Evolutionary conservation across 2,888 invertebrate species (phyloP).

Genomic region (Ennomos fuscantarius): DNA sequence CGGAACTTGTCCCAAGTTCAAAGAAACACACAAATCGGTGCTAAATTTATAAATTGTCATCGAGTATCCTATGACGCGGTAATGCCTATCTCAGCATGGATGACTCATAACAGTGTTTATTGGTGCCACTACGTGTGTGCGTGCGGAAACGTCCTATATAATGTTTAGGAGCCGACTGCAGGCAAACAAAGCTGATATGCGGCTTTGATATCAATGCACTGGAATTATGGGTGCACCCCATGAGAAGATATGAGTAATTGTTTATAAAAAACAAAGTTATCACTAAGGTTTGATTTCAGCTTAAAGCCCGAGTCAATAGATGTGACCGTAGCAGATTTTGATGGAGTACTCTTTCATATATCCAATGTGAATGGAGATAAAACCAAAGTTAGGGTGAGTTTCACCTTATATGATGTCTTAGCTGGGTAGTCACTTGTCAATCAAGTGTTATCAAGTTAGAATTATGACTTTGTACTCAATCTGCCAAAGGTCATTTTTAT

Average conservation of each 20-base stretch:
- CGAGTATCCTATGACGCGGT: constrained; percentile 65
- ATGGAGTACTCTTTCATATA: constrained; percentile 99
- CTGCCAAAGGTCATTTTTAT: not conserved
- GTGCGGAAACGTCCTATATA: constrained; percentile 75
- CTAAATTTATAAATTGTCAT: constrained; percentile 53
- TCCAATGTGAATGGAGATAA: constrained; percentile 98
- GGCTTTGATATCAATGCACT: constrained; percentile 44
- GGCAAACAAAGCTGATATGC: constrained; percentile 63
- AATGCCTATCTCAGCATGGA: constrained; percentile 73
- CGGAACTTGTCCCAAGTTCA: constrained; percentile 42
- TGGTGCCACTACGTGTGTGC: constrained; percentile 59
- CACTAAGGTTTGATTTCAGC: constrained; percentile 83
- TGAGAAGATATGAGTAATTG: constrained; percentile 5
- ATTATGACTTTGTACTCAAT: not conserved
- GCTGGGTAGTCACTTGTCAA: too few species aligned
- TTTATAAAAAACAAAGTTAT: constrained; percentile 27
- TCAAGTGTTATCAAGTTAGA: not conserved
- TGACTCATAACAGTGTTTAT: constrained; percentile 78
- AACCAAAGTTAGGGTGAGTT: constrained; percentile 97
- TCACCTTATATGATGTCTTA: constrained; percentile 1
- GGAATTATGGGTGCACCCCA: constrained; percentile 10
- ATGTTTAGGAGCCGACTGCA: constrained; percentile 68
- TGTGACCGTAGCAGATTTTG: constrained; percentile 98
- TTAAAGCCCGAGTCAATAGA: constrained; percentile 98
- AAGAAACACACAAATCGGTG: constrained; percentile 40